These are phyloP conservation scores for Pachypsylla venusta DNA, from an alignment of 1,140 invertebrate species.

Conservation along the genomic window DNA sequence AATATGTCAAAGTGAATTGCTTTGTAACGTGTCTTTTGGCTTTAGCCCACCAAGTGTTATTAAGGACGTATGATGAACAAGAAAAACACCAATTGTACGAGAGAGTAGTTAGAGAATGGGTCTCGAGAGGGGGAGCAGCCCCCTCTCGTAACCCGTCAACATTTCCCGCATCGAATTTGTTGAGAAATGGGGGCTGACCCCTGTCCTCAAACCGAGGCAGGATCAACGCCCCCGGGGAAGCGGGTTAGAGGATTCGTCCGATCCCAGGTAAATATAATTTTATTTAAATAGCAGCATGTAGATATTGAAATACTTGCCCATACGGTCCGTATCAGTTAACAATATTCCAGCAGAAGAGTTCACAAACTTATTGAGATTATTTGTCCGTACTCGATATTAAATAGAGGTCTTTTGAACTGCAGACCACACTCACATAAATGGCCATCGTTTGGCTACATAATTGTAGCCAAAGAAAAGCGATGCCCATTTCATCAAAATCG, in stretches of 20 bases:
- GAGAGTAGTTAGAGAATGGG: slow-evolving; percentile 13
- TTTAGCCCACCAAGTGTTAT: background rate
- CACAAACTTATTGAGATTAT: too few relatives aligned
- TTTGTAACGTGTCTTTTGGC: background rate
- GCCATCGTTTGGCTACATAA: too few relatives aligned
- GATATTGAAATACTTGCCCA: too few relatives aligned
- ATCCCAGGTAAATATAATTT: slow-evolving; percentile 9
- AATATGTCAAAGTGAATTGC: slow-evolving; percentile 1
- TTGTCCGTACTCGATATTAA: too few relatives aligned
- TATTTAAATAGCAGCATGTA: background rate
- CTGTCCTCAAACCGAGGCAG: slow-evolving; percentile 85
- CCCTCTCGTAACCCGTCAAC: slow-evolving; percentile 47
- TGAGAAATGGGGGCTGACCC: slow-evolving; percentile 89
- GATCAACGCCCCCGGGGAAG: slow-evolving; percentile 58
- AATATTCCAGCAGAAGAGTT: too few relatives aligned
- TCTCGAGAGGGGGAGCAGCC: slow-evolving; percentile 27
- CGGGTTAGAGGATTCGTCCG: slow-evolving; percentile 14
- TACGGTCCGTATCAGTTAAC: too few relatives aligned
- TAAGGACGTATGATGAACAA: too few relatives aligned
- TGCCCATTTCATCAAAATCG: too few relatives aligned
- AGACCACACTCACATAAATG: too few relatives aligned
- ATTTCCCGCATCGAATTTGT: slow-evolving; percentile 90
- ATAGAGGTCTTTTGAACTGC: too few relatives aligned
- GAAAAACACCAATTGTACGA: too few relatives aligned
- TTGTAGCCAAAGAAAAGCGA: too few relatives aligned